A percentile compares a stretch with the other conserved stretches of the same genome.
These are phyloP conservation scores for Scaptodrosophila lebanonensis DNA, from an alignment of 1,140 invertebrate species.

Conservation along the genomic window DNA sequence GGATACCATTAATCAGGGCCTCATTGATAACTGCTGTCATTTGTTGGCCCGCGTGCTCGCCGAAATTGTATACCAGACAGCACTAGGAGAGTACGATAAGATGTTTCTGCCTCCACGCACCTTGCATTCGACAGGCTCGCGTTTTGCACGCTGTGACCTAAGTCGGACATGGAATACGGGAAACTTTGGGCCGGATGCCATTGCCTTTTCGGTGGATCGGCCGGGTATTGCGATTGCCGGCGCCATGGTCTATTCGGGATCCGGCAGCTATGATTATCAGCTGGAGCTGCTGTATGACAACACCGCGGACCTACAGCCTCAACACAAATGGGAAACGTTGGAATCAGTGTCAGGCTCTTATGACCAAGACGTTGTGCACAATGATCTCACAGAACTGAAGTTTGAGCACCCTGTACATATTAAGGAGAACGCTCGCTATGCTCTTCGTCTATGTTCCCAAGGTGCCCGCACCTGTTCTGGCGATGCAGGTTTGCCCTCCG, in stretches of 20 bases:
- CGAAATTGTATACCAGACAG: slow-evolving; percentile 88
- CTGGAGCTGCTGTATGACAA: slow-evolving; percentile 92
- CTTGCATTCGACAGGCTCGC: slow-evolving; percentile 90
- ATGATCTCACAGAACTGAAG: slow-evolving; percentile 91
- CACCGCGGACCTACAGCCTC: slow-evolving; percentile 77
- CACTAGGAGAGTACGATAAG: slow-evolving; percentile 79
- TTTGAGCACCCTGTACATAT: slow-evolving; percentile 92
- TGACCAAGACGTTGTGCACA: slow-evolving; percentile 81
- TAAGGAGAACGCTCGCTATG: slow-evolving; percentile 94
- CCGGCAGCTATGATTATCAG: slow-evolving; percentile 92
- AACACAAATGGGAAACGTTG: slow-evolving; percentile 76
- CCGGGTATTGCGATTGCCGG: slow-evolving; percentile 93
- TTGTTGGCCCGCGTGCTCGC: slow-evolving; percentile 90
- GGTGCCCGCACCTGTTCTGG: slow-evolving; percentile 96
- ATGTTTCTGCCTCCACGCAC: slow-evolving; percentile 79
- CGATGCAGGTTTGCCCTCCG: slow-evolving; percentile 90
- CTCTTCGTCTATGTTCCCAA: slow-evolving; percentile 91
- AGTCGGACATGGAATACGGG: slow-evolving; percentile 97
- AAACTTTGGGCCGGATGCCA: slow-evolving; percentile 96
- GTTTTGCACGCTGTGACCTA: slow-evolving; percentile 93
- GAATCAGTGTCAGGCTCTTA: slow-evolving; percentile 70
- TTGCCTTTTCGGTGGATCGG: slow-evolving; percentile 95
- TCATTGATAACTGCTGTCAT: slow-evolving; percentile 91
- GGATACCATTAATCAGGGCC: slow-evolving; percentile 65
- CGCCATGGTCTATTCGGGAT: slow-evolving; percentile 90